phyloP scores from a whole-genome alignment of 2,797 vertebrate genomes.

The Dicrostonyx torquatus region DNA sequence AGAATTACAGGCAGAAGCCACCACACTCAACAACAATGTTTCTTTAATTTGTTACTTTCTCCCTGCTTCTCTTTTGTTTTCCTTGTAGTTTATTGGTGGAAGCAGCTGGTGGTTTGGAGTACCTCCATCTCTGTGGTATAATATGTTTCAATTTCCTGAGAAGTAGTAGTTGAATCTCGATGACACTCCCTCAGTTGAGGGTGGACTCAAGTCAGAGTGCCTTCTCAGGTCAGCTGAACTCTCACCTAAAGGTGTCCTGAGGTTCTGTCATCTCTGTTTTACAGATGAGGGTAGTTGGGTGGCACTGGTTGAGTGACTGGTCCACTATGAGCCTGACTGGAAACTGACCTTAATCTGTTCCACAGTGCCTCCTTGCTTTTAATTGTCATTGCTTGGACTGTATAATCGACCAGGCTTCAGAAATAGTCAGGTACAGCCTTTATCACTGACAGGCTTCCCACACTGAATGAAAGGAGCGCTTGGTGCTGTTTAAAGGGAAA shows the following conservation, averaged over 20 bases:
- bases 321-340: not conserved
- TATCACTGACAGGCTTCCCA: not conserved
- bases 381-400: not conserved
- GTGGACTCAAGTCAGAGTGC: not conserved
- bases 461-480: not conserved
- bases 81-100: conserved; percentile 23
- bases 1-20: not conserved
- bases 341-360: not conserved
- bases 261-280: not conserved
- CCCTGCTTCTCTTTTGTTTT: not conserved
- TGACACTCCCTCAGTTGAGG: not conserved
- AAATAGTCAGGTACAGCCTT: conserved; percentile 12
- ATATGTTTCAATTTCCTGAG: conserved; percentile 34
- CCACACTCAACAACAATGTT: not conserved
- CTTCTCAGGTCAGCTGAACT: not conserved
- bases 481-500: not conserved
- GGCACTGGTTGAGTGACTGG: not conserved
- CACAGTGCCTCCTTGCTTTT: not conserved
- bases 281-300: not conserved
- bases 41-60: not conserved
- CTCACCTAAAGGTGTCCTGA: not conserved
- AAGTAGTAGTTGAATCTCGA: not conserved
- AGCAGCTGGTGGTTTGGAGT: not conserved
- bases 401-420: not conserved
- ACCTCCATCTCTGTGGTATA: not conserved